These are phyloP conservation scores for Eilema sororculum DNA, from an alignment of 2,888 invertebrate genomes.

Conservation along the genomic window DNA sequence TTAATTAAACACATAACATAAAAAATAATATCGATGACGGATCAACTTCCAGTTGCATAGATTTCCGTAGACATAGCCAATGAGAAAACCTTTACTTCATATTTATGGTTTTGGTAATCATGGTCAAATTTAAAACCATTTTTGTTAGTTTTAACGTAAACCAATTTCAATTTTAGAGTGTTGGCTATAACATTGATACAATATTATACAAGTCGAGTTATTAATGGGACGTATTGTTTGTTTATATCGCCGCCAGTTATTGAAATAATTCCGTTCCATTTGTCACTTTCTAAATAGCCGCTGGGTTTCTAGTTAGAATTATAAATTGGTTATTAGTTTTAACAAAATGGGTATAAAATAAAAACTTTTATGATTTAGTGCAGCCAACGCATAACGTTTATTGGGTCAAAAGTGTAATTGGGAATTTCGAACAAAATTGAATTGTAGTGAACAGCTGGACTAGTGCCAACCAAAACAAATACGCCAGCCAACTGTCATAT, in stretches of 20 bases:
- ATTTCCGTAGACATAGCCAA: too few species aligned
- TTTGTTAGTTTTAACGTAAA: conserved; percentile 28
- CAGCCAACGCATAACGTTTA: conserved; percentile 8
- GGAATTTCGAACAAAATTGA: conserved; percentile 23
- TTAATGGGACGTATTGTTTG: conserved; percentile 30
- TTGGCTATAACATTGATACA: conserved; percentile 15
- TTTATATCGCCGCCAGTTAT: conserved; percentile 24
- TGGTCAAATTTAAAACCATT: neutral
- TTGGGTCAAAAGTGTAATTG: conserved; percentile 25
- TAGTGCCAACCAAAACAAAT: conserved; percentile 20
- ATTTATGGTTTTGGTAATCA: neutral
- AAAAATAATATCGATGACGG: too few species aligned
- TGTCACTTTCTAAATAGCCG: conserved; percentile 32
- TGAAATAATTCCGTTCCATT: conserved; percentile 37
- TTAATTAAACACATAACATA: too few species aligned
- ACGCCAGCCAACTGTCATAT: conserved; percentile 15
- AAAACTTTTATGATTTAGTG: conserved; percentile 10
- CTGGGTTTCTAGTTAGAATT: conserved; percentile 25
- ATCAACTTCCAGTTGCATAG: too few species aligned
- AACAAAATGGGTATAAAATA: conserved; percentile 16
- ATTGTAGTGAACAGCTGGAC: conserved; percentile 24
- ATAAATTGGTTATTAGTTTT: conserved; percentile 19
- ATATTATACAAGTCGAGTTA: conserved; percentile 30
- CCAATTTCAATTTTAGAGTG: neutral
- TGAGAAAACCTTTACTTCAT: neutral